Evolutionary conservation across 2,113 vertebrate genomes (phyloP), one percentile per base, ranked within the genome.

Genomic region (Pelvicachromis taeniatus): DNA sequence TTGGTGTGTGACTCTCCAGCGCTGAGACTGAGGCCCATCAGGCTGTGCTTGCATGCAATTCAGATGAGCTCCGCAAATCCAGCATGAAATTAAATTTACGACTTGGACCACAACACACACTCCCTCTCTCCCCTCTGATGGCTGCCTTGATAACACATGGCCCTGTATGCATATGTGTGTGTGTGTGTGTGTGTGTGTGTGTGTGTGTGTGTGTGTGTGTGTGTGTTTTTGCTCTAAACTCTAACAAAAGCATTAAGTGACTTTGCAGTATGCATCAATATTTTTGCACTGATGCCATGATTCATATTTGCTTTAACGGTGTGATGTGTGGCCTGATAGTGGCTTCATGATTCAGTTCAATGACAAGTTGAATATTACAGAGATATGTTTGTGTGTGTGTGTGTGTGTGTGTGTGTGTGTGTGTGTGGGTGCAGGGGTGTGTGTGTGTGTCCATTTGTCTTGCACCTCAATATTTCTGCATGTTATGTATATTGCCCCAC

Each of bases 11-110:
- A 81, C 85, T 93, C 88, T 81, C 77, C 81, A 58, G 87, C 42
- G 33, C 42, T 81, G 87, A 92, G 91, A 92, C 84, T 85, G 80
- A 91, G 93, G 86, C 90, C 95, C 94, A 94, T 95, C 95, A 95
- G 92, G 89, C 94, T 90, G 88, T 90, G 91, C 92, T 95, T 91
- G 94, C 92, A 94, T 95, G 94, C 94, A 95, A 95, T 95, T 95
- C 93, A 95, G 93, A 96, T 95, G 94, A 96, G 94, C 94, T 89
- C 92, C n/a, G 90, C 94, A 96, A 96, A 96, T 95, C 95, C 95
- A 95, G 95, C 96, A 96, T 96, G 95, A 96, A 96, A 96, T 96
- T 95, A 95, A 95, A 96, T 96, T 93, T 96, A 95, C 85, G 93
- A 95, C 93, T 95, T 96, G 95, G 92, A 94, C 91, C 87, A 91